A percentile compares a stretch with the other conserved stretches of the same genome.
Conservation (phyloP, 2,888 invertebrate genomes). For the Hipparchia sbordonii region DNA sequence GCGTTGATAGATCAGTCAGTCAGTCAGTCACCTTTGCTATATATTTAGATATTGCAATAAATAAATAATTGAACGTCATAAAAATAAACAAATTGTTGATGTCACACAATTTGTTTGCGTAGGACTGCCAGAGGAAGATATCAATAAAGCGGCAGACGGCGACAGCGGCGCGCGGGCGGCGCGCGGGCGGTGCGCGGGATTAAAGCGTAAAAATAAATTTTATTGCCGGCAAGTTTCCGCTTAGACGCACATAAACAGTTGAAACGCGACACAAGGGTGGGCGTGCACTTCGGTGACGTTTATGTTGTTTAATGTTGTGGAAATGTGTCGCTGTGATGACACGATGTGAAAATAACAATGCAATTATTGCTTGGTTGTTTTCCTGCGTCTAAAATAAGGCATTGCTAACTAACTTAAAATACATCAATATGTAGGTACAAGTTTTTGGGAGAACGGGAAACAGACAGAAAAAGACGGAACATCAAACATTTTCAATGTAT, state of each 20-base stretch:
- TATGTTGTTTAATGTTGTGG: constrained; percentile 10
- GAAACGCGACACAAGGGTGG: constrained; percentile 17
- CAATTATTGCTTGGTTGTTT: too few relatives aligned
- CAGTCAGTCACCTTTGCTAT: too few relatives aligned
- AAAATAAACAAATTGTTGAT: constrained; percentile 11
- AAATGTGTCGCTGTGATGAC: neutral
- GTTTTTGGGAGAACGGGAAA: too few relatives aligned
- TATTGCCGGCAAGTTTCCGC: constrained; percentile 59
- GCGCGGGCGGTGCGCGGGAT: constrained; percentile 25
- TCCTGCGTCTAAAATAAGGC: too few relatives aligned
- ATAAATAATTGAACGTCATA: constrained; percentile 22
- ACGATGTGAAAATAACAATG: neutral
- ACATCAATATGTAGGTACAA: too few relatives aligned
- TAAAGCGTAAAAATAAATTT: constrained; percentile 63
- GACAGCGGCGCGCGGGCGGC: neutral
- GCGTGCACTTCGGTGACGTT: neutral
- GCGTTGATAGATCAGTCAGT: too few relatives aligned
- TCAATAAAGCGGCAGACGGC: constrained; percentile 47
- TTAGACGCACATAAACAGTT: constrained; percentile 22
- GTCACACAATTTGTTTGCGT: neutral
- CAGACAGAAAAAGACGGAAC: too few relatives aligned
- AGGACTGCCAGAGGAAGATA: constrained; percentile 23
- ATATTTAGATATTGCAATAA: too few relatives aligned
- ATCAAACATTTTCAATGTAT: too few relatives aligned
- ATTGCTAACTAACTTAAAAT: too few relatives aligned